phyloP scores from a whole-genome alignment of 2,113 vertebrate species.

The Amblyopsis rosae region DNA sequence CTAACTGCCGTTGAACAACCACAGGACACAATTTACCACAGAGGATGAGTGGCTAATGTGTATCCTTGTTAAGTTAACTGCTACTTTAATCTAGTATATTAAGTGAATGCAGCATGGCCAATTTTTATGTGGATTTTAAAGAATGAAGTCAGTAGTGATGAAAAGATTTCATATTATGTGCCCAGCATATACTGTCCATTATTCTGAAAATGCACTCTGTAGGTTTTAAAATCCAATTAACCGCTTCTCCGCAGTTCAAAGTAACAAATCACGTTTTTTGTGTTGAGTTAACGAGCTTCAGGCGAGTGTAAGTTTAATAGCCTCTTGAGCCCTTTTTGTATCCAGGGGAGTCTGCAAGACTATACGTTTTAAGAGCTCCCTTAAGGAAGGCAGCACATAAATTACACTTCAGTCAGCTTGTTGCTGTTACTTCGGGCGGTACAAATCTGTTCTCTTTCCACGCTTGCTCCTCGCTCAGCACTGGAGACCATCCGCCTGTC shows the following conservation, averaged over 20 bases:
- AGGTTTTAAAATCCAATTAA: slow-evolving; percentile 32
- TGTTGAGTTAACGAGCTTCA: slow-evolving; percentile 59
- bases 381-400: slow-evolving; percentile 55
- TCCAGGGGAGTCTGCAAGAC: slow-evolving; percentile 47
- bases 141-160: neutral
- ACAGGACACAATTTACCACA: neutral
- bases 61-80: slow-evolving; percentile 3
- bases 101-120: neutral
- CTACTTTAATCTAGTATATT: neutral
- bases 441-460: slow-evolving; percentile 51
- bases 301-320: slow-evolving; percentile 57
- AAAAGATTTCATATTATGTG: neutral
- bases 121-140: slow-evolving; percentile 1
- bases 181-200: slow-evolving; percentile 3
- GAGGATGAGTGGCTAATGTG: slow-evolving; percentile 10
- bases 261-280: slow-evolving; percentile 26
- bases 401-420: slow-evolving; percentile 44
- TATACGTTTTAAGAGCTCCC: slow-evolving; percentile 66
- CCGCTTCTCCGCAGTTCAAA: slow-evolving; percentile 27
- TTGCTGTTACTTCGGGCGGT: slow-evolving; percentile 42
- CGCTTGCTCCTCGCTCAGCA: slow-evolving; percentile 63
- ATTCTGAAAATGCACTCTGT: slow-evolving; percentile 23
- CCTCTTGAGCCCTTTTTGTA: slow-evolving; percentile 50
- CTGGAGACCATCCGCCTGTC: slow-evolving; percentile 54
- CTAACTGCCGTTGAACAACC: neutral